phyloP scores from a whole-genome alignment of 2,113 vertebrate genomes.

The Pteruthius melanotis region DNA sequence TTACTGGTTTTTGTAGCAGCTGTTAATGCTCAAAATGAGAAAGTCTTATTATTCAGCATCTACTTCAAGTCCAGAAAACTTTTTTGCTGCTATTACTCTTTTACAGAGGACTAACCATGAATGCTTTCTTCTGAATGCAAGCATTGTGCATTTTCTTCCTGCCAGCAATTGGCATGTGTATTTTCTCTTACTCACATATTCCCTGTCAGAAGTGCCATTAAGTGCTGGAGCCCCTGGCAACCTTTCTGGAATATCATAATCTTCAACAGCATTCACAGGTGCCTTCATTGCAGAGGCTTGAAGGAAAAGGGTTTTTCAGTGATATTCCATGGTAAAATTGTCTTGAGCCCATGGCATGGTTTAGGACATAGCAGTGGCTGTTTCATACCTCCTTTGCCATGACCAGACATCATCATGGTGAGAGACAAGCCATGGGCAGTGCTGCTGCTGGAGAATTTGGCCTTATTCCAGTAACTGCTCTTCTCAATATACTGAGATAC shows the following conservation, averaged over 20 bases:
- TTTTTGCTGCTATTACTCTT: not conserved
- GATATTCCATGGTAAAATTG: not conserved
- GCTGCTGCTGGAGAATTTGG: not conserved
- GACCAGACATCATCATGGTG: not conserved
- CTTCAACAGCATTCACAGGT: slow-evolving; percentile 42
- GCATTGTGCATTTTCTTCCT: not conserved
- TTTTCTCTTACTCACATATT: slow-evolving; percentile 44
- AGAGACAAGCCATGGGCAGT: not conserved
- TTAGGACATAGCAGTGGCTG: not conserved
- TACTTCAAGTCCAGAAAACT: not conserved
- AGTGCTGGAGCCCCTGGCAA: slow-evolving; percentile 18
- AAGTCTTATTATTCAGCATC: not conserved
- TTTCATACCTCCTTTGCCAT: not conserved
- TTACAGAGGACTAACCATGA: not conserved
- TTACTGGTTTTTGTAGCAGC: not conserved
- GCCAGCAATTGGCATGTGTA: not conserved
- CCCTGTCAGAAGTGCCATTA: not conserved
- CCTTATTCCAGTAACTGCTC: not conserved
- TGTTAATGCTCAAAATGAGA: not conserved
- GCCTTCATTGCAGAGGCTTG: not conserved
- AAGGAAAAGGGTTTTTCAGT: not conserved
- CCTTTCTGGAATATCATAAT: not conserved
- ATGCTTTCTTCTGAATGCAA: not conserved
- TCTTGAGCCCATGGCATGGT: not conserved
- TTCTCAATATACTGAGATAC: not conserved